Conservation (phyloP, 2,888 invertebrate species). For the Drosophila affinis region DNA sequence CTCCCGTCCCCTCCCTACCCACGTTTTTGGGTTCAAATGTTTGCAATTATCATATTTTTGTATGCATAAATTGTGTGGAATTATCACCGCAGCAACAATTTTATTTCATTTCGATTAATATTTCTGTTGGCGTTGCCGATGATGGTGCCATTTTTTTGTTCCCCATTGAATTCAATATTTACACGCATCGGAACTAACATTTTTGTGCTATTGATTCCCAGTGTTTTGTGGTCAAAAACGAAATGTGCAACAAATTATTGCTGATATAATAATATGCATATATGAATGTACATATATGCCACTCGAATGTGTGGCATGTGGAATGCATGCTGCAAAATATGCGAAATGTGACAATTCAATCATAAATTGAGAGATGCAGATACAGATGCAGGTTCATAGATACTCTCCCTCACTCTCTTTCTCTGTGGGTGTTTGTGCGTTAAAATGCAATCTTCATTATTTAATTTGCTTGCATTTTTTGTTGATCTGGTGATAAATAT, state of each 20-base stretch:
- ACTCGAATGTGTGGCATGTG: slow-evolving; percentile 25
- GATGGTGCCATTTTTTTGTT: slow-evolving; percentile 3
- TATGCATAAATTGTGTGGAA: slow-evolving; percentile 47
- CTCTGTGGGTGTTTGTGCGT: slow-evolving; percentile 26
- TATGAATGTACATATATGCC: slow-evolving; percentile 4
- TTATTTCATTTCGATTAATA: slow-evolving; percentile 35
- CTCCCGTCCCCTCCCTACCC: background rate
- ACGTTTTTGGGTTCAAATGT: slow-evolving; percentile 6
- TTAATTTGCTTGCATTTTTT: slow-evolving; percentile 58
- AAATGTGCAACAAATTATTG: slow-evolving; percentile 50
- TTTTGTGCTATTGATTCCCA: slow-evolving; percentile 32
- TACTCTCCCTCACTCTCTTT: background rate
- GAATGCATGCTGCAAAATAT: slow-evolving; percentile 39
- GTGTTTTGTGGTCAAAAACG: slow-evolving; percentile 34
- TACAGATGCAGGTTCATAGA: slow-evolving; percentile 6
- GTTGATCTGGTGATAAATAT: slow-evolving; percentile 21
- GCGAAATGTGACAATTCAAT: slow-evolving; percentile 71
- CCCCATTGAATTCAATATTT: slow-evolving; percentile 33
- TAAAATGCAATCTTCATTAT: slow-evolving; percentile 65
- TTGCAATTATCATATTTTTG: slow-evolving; percentile 50
- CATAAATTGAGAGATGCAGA: slow-evolving; percentile 47
- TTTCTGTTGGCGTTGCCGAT: background rate
- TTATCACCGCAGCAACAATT: slow-evolving; percentile 49
- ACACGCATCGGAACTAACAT: slow-evolving; percentile 35
- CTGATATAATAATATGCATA: slow-evolving; percentile 29